phyloP scores from a whole-genome alignment of 2,888 invertebrate species.

The Andrena trimmerana region DNA sequence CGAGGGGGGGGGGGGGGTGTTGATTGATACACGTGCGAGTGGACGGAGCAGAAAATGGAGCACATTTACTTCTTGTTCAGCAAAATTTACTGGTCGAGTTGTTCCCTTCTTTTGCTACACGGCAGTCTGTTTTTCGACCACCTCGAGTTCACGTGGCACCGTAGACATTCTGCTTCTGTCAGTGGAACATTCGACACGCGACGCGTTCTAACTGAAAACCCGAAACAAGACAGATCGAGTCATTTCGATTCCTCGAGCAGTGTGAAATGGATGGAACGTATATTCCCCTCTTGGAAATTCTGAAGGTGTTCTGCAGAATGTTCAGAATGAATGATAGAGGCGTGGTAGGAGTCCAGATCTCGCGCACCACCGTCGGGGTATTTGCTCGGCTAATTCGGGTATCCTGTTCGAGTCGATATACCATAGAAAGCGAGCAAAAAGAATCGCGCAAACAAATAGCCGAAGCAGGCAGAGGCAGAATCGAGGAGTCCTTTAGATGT shows the following conservation, averaged over 20 bases:
- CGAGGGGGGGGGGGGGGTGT: conserved; percentile 33
- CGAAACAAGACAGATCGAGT: not conserved
- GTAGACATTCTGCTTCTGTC: conserved; percentile 27
- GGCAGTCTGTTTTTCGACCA: conserved; percentile 17
- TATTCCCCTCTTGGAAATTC: not conserved
- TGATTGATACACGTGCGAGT: conserved; percentile 60
- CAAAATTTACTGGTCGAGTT: conserved; percentile 41
- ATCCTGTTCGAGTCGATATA: not conserved
- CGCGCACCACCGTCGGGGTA: not conserved
- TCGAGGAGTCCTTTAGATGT: conserved; percentile 58
- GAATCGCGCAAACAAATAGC: conserved; percentile 41
- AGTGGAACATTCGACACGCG: conserved; percentile 17
- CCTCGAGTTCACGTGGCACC: not conserved
- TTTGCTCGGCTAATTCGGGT: conserved; percentile 43
- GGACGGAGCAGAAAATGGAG: conserved; percentile 51
- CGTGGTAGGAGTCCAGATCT: not conserved
- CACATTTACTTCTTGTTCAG: conserved; percentile 63
- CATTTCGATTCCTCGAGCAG: not conserved
- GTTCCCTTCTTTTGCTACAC: conserved; percentile 37
- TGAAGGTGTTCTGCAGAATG: too few relatives aligned
- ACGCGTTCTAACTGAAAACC: conserved; percentile 8
- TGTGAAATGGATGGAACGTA: conserved; percentile 15
- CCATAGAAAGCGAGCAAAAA: conserved; percentile 18
- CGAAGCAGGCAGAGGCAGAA: conserved; percentile 46
- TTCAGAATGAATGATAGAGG: conserved; percentile 12